phyloP scores from a whole-genome alignment of 2,113 vertebrate genomes.

The Microtus oregoni region DNA sequence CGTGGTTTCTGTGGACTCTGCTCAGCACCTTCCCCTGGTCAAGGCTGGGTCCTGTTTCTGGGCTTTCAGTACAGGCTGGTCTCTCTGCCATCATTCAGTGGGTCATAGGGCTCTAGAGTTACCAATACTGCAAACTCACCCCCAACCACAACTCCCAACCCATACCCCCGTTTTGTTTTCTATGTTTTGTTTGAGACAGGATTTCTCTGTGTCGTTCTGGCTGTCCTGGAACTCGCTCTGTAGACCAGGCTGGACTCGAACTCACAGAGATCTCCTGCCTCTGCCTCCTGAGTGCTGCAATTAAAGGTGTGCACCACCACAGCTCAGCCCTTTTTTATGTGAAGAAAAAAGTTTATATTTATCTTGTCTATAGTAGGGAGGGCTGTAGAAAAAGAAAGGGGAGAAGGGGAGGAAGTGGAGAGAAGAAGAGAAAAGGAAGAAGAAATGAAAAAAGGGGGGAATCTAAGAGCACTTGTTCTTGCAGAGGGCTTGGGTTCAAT shows the following conservation, averaged over 20 bases:
- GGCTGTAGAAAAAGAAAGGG: not conserved
- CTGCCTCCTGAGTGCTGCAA: not conserved
- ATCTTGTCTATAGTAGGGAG: not conserved
- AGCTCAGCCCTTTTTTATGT: not conserved
- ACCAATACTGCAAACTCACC: not conserved
- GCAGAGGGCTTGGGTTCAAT: not conserved
- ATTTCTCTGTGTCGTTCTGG: not conserved
- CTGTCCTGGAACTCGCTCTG: not conserved
- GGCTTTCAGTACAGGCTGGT: fast-evolving
- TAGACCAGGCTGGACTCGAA: not conserved
- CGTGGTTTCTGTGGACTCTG: not conserved
- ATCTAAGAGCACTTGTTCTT: not conserved
- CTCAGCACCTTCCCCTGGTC: not conserved
- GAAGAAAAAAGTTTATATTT: slow-evolving; percentile 59
- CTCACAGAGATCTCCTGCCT: not conserved
- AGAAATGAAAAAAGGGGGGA: not conserved
- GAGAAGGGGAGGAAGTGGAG: too few relatives aligned
- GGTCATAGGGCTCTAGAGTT: not conserved
- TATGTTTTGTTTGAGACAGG: not conserved
- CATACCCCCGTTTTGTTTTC: not conserved
- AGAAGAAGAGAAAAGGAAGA: not conserved
- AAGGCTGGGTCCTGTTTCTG: not conserved
- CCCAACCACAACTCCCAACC: not conserved
- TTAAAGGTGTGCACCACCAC: not conserved
- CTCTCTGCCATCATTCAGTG: not conserved